These are phyloP conservation scores for Ivindomyrus marchei DNA, from an alignment of 2,113 vertebrate genomes.

Conservation along the genomic window DNA sequence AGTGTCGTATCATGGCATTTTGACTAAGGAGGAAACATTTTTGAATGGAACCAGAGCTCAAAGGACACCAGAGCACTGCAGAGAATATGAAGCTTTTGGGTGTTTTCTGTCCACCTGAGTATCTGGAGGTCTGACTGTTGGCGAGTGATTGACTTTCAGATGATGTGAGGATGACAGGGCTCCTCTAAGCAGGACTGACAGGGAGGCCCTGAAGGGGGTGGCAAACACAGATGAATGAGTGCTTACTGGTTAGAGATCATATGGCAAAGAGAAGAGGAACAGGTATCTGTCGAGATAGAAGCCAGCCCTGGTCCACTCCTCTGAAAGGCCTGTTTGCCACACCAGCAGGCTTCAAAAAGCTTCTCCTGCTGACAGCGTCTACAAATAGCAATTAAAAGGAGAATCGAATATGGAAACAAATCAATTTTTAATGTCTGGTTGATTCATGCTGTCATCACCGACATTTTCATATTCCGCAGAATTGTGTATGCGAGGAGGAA, in stretches of 20 bases:
- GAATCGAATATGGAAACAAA: conserved; percentile 64
- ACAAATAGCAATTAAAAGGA: conserved; percentile 61
- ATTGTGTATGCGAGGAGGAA: conserved; percentile 33
- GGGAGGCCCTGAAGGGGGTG: background rate
- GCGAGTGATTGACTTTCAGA: background rate
- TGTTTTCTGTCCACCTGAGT: background rate
- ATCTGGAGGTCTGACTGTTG: background rate
- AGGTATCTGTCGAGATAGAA: conserved; percentile 23
- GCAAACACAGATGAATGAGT: background rate
- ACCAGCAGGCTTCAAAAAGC: conserved; percentile 53
- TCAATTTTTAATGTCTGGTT: conserved; percentile 66
- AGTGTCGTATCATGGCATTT: background rate
- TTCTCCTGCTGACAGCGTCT: conserved; percentile 42
- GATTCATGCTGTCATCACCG: conserved; percentile 50
- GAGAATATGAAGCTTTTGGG: background rate
- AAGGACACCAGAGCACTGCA: background rate
- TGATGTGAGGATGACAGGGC: background rate
- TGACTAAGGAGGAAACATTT: background rate
- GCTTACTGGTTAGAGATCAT: background rate
- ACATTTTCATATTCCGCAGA: conserved; percentile 40
- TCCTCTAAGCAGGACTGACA: background rate
- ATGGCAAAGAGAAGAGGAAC: background rate
- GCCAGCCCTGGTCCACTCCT: conserved; percentile 27
- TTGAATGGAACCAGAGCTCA: background rate
- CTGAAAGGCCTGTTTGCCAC: conserved; percentile 47